Evolutionary conservation across 2,888 invertebrate genomes (phyloP).

Genomic region (Hemithea aestivaria): DNA sequence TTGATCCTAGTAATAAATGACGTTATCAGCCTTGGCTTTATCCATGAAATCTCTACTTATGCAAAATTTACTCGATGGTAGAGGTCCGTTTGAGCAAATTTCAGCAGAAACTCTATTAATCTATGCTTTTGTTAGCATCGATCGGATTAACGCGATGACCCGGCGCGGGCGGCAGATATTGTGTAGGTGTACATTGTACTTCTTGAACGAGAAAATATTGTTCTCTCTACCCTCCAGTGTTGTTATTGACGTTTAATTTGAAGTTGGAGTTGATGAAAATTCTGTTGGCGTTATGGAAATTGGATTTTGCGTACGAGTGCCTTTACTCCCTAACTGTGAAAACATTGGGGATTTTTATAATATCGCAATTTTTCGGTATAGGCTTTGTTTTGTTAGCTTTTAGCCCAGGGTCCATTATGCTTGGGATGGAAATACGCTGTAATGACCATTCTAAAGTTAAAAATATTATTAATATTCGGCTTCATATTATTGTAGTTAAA

Average conservation of each 20-base stretch:
- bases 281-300: conserved; percentile 4
- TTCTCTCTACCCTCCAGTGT: conserved; percentile 9
- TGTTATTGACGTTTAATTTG: conserved; percentile 12
- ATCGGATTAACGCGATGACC: conserved; percentile 23
- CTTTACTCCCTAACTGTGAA: too few species aligned
- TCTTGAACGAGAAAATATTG: conserved; percentile 1
- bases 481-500: too few species aligned
- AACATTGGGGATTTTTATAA: too few species aligned
- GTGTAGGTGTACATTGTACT: conserved; percentile 14
- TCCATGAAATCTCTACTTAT: conserved; percentile 2
- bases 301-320: neutral
- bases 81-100: conserved; percentile 35
- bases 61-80: conserved; percentile 9
- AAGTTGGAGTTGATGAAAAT: conserved; percentile 7
- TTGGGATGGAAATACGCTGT: too few species aligned
- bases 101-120: conserved; percentile 42
- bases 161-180: conserved; percentile 17
- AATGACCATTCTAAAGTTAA: too few species aligned
- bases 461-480: too few species aligned
- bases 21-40: too few species aligned
- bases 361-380: too few species aligned
- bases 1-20: too few species aligned
- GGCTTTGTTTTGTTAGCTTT: too few species aligned
- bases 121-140: conserved; percentile 36
- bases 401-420: too few species aligned